These are phyloP conservation scores for Alviniconcha marisindica DNA, from an alignment of 1,140 invertebrate species.

Conservation along the genomic window DNA sequence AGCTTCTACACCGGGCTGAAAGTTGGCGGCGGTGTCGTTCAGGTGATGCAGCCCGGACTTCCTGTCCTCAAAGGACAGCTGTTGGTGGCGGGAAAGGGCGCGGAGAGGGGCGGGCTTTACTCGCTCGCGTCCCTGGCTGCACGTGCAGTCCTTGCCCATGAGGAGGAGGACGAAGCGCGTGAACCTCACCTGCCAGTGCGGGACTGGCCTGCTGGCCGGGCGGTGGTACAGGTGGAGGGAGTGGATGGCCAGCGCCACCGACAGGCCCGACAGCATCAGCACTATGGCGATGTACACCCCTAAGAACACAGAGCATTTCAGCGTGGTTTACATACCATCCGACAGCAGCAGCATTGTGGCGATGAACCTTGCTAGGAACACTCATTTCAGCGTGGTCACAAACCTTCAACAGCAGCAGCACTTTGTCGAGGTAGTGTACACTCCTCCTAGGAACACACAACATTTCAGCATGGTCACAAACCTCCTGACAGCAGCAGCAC, in stretches of 20 bases:
- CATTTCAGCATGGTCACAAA: no score
- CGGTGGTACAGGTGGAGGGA: conserved; percentile 31
- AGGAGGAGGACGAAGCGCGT: neutral
- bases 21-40: neutral
- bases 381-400: no score
- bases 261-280: conserved; percentile 20
- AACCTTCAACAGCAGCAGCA: no score
- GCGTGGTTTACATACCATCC: no score
- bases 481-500: no score
- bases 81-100: neutral
- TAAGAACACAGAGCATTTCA: no score
- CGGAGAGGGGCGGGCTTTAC: neutral
- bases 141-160: neutral
- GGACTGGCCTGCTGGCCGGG: neutral
- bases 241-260: conserved; percentile 37
- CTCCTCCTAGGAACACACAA: no score
- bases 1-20: neutral
- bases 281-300: conserved; percentile 35
- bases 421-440: no score
- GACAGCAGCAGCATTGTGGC: no score
- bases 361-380: no score
- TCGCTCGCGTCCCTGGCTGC: neutral
- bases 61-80: neutral
- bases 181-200: neutral
- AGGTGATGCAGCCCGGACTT: neutral